These are phyloP conservation scores for Drosophila infuscata DNA, from an alignment of 2,888 invertebrate genomes.

Conservation along the genomic window DNA sequence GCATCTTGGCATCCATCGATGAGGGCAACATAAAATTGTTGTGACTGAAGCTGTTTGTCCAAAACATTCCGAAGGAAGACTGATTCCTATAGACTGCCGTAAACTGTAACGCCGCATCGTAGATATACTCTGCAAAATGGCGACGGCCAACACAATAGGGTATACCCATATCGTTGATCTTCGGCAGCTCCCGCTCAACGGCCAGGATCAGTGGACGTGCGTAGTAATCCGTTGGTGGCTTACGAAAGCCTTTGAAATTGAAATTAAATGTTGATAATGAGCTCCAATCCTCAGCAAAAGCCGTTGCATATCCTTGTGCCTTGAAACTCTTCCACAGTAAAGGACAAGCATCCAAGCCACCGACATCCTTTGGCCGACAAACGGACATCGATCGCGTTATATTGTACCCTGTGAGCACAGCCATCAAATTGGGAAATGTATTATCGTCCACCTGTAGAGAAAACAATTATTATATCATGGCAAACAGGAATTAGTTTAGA, in stretches of 20 bases:
- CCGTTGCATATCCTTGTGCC: conserved; percentile 89
- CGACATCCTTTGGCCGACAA: conserved; percentile 86
- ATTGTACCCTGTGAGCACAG: conserved; percentile 90
- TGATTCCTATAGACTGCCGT: conserved; percentile 87
- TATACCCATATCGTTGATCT: conserved; percentile 85
- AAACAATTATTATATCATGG: background rate
- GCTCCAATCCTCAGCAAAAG: conserved; percentile 91
- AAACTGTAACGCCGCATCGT: conserved; percentile 89
- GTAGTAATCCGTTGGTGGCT: conserved; percentile 93
- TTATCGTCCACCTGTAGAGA: conserved; percentile 90
- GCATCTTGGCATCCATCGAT: conserved; percentile 88
- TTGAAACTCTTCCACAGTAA: conserved; percentile 92
- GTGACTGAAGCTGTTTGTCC: conserved; percentile 92
- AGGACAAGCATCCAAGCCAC: conserved; percentile 89
- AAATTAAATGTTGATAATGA: conserved; percentile 88
- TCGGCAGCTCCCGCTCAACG: conserved; percentile 87
- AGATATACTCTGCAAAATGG: conserved; percentile 88
- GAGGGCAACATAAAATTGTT: conserved; percentile 88
- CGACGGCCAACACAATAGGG: conserved; percentile 88
- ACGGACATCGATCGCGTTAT: conserved; percentile 84
- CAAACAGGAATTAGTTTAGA: background rate
- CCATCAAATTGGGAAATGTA: conserved; percentile 95
- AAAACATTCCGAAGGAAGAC: conserved; percentile 90
- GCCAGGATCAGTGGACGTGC: conserved; percentile 90
- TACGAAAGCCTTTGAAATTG: conserved; percentile 88